Conservation (phyloP, 2,888 invertebrate species). For the Serripes groenlandicus region DNA sequence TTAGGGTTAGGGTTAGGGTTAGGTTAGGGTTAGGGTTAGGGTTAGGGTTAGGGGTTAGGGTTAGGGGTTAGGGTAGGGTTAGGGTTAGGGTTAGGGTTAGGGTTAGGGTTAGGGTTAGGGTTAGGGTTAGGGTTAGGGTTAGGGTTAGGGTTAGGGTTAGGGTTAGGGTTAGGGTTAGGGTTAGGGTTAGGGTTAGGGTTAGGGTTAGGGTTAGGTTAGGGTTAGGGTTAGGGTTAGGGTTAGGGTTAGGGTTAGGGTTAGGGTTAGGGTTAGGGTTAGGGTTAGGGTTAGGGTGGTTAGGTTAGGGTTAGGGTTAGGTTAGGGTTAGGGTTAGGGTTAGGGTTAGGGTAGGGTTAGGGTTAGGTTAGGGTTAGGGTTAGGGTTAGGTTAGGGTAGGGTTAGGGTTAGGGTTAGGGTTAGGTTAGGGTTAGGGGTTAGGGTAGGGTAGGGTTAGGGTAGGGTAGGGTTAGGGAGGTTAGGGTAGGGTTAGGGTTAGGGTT, state of each 20-base stretch:
- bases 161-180: slow-evolving; percentile 31
- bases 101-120: slow-evolving; percentile 18
- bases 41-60: slow-evolving; percentile 17
- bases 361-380: slow-evolving; percentile 63
- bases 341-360: slow-evolving; percentile 51
- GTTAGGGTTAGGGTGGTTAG: slow-evolving; percentile 59
- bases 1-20: slow-evolving; percentile 44
- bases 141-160: slow-evolving; percentile 15
- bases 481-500: slow-evolving; percentile 2
- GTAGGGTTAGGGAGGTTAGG: slow-evolving; percentile 30
- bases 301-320: slow-evolving; percentile 63
- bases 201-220: slow-evolving; percentile 27
- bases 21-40: slow-evolving; percentile 38
- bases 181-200: slow-evolving; percentile 31
- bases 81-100: slow-evolving; percentile 15
- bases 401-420: slow-evolving; percentile 45
- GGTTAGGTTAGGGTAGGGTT: slow-evolving; percentile 63
- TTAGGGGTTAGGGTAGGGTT: slow-evolving; percentile 12
- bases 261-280: slow-evolving; percentile 4
- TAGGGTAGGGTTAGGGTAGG: slow-evolving; percentile 22
- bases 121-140: slow-evolving; percentile 17
- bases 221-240: slow-evolving; percentile 18
- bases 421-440: slow-evolving; percentile 35
- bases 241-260: slow-evolving; percentile 4
- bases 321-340: slow-evolving; percentile 50